Percentiles rank a stretch among this genome's conserved stretches.
These are phyloP conservation scores for Smutsia gigantea DNA, from an alignment of 2,797 vertebrate species.

Conservation along the genomic window DNA sequence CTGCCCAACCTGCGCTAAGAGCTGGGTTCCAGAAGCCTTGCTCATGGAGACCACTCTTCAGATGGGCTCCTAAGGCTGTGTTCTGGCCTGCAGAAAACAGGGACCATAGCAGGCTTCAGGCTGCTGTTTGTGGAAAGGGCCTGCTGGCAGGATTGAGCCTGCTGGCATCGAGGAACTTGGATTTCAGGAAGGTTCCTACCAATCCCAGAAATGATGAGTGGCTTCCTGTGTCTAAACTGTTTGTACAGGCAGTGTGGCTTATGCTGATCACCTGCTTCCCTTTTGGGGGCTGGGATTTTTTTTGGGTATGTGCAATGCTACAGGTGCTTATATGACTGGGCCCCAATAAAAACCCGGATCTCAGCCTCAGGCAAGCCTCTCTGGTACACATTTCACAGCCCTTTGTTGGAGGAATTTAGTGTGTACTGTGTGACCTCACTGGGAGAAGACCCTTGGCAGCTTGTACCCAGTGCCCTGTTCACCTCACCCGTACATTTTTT, in stretches of 20 bases:
- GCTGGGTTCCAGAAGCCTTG: background rate
- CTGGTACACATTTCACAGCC: too few species aligned
- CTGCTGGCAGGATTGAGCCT: background rate
- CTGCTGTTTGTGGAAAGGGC: background rate
- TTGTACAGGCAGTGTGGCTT: too few species aligned
- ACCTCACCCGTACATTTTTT: fast-evolving
- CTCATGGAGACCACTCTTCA: background rate
- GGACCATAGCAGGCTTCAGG: background rate
- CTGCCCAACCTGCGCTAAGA: background rate
- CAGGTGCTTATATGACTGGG: background rate
- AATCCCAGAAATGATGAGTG: background rate
- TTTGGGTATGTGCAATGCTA: fast-evolving
- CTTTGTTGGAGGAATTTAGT: background rate
- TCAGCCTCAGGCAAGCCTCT: background rate
- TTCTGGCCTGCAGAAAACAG: background rate
- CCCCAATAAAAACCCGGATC: background rate
- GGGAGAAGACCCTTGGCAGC: background rate
- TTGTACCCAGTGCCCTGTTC: background rate
- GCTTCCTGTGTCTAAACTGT: background rate
- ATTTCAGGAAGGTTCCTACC: background rate
- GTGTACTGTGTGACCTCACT: background rate
- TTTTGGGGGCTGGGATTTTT: background rate
- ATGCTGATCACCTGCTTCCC: background rate
- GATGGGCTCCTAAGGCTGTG: background rate
- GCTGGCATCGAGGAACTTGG: background rate